Conservation (phyloP, 2,888 invertebrate species). For the Malacosoma neustria region DNA sequence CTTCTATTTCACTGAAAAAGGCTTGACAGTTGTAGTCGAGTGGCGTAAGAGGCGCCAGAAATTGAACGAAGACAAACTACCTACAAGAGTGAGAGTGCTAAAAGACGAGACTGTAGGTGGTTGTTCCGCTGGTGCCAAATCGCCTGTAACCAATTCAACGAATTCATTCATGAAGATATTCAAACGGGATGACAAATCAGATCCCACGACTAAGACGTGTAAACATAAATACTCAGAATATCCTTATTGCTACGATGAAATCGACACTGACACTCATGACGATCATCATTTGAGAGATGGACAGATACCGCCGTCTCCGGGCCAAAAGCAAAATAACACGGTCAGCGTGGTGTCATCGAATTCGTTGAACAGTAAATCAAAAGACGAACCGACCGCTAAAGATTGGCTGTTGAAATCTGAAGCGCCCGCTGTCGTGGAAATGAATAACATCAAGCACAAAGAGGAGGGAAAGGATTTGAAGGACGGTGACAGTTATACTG, state of each 20-base stretch:
- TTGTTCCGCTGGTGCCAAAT: constrained; percentile 47
- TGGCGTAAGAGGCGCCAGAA: constrained; percentile 86
- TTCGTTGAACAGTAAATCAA: constrained; percentile 47
- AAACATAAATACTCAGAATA: constrained; percentile 93
- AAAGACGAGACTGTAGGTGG: constrained; percentile 77
- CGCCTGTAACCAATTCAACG: constrained; percentile 53
- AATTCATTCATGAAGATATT: constrained; percentile 58
- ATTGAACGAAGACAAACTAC: constrained; percentile 77
- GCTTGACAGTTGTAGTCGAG: constrained; percentile 84
- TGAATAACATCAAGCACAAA: constrained; percentile 66
- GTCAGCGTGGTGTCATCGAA: constrained; percentile 67
- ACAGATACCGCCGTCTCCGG: constrained; percentile 51
- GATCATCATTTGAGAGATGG: constrained; percentile 72
- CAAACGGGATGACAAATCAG: constrained; percentile 53
- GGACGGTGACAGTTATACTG: constrained; percentile 82
- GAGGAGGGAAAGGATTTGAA: constrained; percentile 67
- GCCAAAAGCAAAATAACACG: constrained; percentile 59
- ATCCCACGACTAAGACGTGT: constrained; percentile 80
- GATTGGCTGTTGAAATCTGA: constrained; percentile 60
- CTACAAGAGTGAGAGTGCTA: constrained; percentile 82
- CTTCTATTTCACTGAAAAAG: constrained; percentile 92
- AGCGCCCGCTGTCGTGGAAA: constrained; percentile 49
- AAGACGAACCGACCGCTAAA: constrained; percentile 56
- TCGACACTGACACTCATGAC: constrained; percentile 82
- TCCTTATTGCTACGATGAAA: constrained; percentile 91